phyloP scores from a whole-genome alignment of 2,797 vertebrate species.

The Passerculus sandwichensis region DNA sequence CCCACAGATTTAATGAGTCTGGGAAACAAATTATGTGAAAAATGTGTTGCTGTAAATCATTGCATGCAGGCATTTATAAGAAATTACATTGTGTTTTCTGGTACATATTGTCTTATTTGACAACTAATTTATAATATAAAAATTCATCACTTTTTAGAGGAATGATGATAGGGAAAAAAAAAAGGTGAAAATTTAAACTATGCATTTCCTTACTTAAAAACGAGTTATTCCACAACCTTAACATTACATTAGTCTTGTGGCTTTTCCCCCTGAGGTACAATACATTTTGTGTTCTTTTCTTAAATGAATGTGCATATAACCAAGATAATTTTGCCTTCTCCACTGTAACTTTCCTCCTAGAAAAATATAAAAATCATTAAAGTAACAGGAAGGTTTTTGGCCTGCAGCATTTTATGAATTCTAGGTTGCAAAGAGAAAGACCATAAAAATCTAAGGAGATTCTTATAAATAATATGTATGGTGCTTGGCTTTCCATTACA shows the following conservation, averaged over 20 bases:
- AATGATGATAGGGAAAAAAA: neutral
- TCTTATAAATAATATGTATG: neutral
- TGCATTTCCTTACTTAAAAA: slow-evolving; percentile 35
- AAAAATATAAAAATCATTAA: slow-evolving; percentile 30
- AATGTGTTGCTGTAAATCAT: slow-evolving; percentile 24
- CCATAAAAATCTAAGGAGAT: neutral
- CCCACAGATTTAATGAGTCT: slow-evolving; percentile 28
- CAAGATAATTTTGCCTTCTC: slow-evolving; percentile 39
- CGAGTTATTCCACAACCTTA: slow-evolving; percentile 11
- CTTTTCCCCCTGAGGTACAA: slow-evolving; percentile 9
- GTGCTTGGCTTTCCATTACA: neutral
- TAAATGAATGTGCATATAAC: slow-evolving; percentile 55
- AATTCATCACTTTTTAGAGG: slow-evolving; percentile 12
- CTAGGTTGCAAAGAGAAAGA: slow-evolving; percentile 6
- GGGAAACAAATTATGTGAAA: slow-evolving; percentile 31
- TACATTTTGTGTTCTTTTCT: slow-evolving; percentile 40
- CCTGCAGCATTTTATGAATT: slow-evolving; percentile 32
- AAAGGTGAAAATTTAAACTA: neutral
- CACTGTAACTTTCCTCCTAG: neutral
- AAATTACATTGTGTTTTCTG: slow-evolving; percentile 41
- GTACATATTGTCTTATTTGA: slow-evolving; percentile 24
- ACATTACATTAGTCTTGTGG: slow-evolving; percentile 5
- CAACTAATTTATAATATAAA: slow-evolving; percentile 42
- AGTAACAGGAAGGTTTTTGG: slow-evolving; percentile 28
- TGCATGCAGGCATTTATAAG: slow-evolving; percentile 12